phyloP scores from a whole-genome alignment of 2,113 vertebrate genomes.

The Psilopsiagon aymara region DNA sequence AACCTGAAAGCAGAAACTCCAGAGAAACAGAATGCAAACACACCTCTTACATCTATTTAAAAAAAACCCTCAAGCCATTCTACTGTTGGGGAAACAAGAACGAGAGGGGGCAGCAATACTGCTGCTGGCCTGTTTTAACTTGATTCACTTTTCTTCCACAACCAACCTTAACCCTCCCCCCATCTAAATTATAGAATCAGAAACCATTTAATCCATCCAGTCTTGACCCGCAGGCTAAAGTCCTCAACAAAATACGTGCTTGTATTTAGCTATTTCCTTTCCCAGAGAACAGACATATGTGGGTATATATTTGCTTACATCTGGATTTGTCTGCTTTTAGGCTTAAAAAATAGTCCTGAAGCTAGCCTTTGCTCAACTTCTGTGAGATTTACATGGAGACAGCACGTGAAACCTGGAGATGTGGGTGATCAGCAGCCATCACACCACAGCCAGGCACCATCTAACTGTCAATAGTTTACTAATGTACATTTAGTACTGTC shows the following conservation, averaged over 20 bases:
- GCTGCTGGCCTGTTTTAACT: not conserved
- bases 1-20: not conserved
- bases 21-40: conserved; percentile 2
- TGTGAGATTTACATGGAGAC: not conserved
- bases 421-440: not conserved
- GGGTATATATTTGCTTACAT: not conserved
- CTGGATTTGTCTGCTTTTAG: not conserved
- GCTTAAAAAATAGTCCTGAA: not conserved
- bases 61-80: not conserved
- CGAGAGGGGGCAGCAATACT: not conserved
- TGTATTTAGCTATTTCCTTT: not conserved
- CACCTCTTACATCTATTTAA: not conserved
- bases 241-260: not conserved
- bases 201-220: not conserved
- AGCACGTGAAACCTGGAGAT: not conserved
- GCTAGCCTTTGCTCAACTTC: not conserved
- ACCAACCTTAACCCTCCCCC: not conserved
- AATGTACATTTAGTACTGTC: not conserved
- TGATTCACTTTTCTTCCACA: not conserved
- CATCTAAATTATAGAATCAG: not conserved
- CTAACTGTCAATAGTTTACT: accelerated
- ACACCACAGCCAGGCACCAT: not conserved
- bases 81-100: not conserved
- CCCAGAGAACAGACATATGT: not conserved
- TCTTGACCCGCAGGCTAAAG: not conserved